Percentiles rank a stretch among this genome's conserved stretches.
phyloP scores from a whole-genome alignment of 2,113 vertebrate genomes.

The Antigone vipio region DNA sequence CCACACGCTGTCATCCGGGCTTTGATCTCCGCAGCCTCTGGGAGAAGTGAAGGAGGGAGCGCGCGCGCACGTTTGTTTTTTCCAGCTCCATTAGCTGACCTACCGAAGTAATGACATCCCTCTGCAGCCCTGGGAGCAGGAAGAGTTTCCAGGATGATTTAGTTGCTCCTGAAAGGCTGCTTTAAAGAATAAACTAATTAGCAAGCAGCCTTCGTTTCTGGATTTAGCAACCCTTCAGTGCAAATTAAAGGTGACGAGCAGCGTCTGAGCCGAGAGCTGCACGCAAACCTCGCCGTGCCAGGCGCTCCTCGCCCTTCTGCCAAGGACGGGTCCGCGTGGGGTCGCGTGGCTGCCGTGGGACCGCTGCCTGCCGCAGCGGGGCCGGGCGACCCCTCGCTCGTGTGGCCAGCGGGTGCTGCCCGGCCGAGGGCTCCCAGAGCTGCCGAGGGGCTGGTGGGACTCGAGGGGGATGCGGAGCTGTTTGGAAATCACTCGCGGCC shows the following conservation, averaged over 20 bases:
- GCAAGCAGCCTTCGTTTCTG: not conserved
- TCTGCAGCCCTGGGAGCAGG: not conserved
- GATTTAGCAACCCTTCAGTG: not conserved
- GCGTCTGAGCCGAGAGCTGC: not conserved
- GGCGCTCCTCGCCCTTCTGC: not conserved
- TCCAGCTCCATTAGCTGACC: not conserved
- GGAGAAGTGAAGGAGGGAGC: not conserved
- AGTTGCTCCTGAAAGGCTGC: not conserved
- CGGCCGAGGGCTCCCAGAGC: not conserved
- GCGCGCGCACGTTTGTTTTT: rapidly evolving
- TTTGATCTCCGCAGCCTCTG: rapidly evolving
- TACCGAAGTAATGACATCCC: not conserved
- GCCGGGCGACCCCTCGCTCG: rapidly evolving
- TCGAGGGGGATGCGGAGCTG: rapidly evolving
- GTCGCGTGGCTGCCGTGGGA: not conserved
- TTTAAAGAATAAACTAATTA: conserved; percentile 24
- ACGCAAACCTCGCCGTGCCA: rapidly evolving
- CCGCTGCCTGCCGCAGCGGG: too few species aligned
- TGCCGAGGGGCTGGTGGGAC: not conserved
- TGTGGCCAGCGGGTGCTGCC: not conserved
- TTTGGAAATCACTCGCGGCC: rapidly evolving
- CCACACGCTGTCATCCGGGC: not conserved
- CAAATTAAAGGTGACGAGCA: not conserved
- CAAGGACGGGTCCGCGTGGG: rapidly evolving
- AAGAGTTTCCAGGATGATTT: not conserved